Conservation (phyloP, 2,888 invertebrate genomes). For the Atethmia centrago region DNA sequence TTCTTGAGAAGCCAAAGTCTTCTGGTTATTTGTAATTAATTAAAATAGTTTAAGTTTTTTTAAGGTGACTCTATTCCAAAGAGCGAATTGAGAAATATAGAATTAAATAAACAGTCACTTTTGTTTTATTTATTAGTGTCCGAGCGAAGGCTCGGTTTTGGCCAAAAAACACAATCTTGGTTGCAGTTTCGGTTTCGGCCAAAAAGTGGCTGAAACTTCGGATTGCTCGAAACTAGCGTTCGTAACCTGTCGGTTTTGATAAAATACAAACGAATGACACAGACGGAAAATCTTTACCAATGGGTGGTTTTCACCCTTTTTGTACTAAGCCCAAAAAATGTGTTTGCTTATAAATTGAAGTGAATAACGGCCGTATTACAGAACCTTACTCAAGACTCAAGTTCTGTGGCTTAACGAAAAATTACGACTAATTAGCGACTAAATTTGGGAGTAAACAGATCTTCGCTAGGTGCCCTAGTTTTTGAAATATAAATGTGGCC, state of each 20-base stretch:
- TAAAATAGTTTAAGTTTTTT: constrained; percentile 78
- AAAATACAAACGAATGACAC: background rate
- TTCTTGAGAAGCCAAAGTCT: constrained; percentile 88
- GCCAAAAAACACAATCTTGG: too few species aligned
- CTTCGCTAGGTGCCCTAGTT: too few species aligned
- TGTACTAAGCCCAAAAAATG: too few species aligned
- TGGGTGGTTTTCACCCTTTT: too few species aligned
- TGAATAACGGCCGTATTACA: too few species aligned
- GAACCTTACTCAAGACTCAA: too few species aligned
- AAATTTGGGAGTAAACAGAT: too few species aligned
- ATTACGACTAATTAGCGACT: too few species aligned
- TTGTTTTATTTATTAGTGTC: constrained; percentile 52
- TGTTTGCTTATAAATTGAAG: too few species aligned
- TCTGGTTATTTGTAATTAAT: constrained; percentile 80
- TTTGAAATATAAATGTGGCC: too few species aligned
- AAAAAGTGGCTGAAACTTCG: background rate
- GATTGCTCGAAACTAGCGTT: background rate
- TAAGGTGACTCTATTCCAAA: constrained; percentile 69
- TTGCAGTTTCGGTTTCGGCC: background rate
- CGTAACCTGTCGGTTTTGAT: constrained; percentile 1
- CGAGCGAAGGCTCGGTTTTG: background rate
- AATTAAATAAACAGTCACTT: constrained; percentile 57
- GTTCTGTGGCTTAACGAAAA: too few species aligned
- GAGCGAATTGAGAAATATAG: constrained; percentile 77
- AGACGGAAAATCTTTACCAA: too few species aligned